These are phyloP conservation scores for Cariama cristata DNA, from an alignment of 2,113 vertebrate species.

Conservation along the genomic window DNA sequence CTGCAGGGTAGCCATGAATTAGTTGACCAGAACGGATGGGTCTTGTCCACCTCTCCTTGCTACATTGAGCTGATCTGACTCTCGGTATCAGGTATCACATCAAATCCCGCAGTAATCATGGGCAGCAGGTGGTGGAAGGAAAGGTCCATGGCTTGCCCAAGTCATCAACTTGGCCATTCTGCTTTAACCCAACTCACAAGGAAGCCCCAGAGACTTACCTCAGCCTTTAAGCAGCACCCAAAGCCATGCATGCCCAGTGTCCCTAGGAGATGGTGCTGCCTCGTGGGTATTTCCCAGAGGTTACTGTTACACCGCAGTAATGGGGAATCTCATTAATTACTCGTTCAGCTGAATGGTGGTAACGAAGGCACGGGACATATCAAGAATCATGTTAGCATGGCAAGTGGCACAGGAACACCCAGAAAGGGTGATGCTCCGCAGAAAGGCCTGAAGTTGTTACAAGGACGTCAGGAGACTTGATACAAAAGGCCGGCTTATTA, in stretches of 20 bases:
- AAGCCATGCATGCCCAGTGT: neutral
- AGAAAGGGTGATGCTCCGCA: constrained; percentile 39
- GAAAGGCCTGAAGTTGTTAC: constrained; percentile 70
- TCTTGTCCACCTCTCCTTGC: neutral
- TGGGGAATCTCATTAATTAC: constrained; percentile 33
- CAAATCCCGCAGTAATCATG: fast-evolving
- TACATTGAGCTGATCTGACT: fast-evolving
- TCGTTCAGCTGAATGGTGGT: neutral
- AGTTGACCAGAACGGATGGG: neutral
- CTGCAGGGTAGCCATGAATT: fast-evolving
- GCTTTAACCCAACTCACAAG: neutral
- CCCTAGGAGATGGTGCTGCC: neutral
- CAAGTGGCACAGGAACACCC: constrained; percentile 18
- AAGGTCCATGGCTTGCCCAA: neutral
- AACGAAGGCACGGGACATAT: constrained; percentile 21
- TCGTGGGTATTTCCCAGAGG: neutral
- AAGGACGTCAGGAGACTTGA: constrained; percentile 51
- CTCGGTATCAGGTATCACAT: fast-evolving
- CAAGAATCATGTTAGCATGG: constrained; percentile 54
- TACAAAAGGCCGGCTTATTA: constrained; percentile 48
- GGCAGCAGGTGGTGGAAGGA: neutral
- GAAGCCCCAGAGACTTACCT: neutral
- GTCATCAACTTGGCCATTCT: neutral
- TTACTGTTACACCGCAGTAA: neutral
- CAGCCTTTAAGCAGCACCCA: neutral